A percentile compares a stretch with the other conserved stretches of the same genome.
Conservation (phyloP, 2,113 vertebrate species). For the Megaleporinus macrocephalus region DNA sequence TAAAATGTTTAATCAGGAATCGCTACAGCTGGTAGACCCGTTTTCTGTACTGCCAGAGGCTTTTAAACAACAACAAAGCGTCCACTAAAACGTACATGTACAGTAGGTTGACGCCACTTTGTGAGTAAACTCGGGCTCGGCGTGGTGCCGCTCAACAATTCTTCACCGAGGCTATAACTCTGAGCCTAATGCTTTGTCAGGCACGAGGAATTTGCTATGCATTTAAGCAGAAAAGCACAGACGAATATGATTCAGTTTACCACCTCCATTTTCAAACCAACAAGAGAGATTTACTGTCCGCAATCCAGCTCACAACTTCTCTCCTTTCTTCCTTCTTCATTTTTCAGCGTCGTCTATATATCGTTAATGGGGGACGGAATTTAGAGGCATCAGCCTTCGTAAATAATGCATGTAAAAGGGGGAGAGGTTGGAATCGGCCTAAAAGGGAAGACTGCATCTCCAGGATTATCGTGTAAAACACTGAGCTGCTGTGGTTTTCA, state of each 20-base stretch:
- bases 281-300: not conserved
- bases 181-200: not conserved
- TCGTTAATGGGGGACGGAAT: no score
- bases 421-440: no score
- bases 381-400: no score
- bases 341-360: no score
- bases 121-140: not conserved
- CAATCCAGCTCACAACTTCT: not conserved
- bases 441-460: no score
- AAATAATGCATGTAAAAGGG: no score
- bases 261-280: not conserved
- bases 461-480: no score
- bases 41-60: not conserved
- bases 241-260: not conserved
- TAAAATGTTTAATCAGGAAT: not conserved
- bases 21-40: not conserved
- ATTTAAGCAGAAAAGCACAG: no score
- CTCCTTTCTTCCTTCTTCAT: no score
- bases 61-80: not conserved
- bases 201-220: not conserved
- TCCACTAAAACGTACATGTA: not conserved
- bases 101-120: not conserved
- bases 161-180: not conserved
- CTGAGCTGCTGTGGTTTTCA: no score
- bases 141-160: not conserved